Base-by-base conservation (phyloP, 2,888 invertebrate genomes). In the Julus scanicus region DNA sequence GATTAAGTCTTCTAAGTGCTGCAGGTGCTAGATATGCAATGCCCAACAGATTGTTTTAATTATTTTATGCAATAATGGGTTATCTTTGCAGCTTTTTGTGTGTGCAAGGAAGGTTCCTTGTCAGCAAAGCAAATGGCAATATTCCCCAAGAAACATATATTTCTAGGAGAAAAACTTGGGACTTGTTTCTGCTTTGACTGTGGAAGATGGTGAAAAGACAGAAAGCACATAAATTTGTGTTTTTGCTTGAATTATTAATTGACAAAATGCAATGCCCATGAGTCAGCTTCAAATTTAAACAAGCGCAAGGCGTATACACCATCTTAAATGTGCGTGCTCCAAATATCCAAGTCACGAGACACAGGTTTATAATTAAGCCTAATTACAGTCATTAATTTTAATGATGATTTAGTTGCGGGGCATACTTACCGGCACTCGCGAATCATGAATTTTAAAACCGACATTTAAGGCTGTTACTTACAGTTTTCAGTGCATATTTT, bases 201-300 rank as follows among this genome's bases (percentile, higher is more conserved):
- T 44, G 29, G 29, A 29, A 71, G 9, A 71, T 71, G 29, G 20
- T 63, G 63, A 53, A n/a, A 63, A 63, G 63, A 63, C n/a, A 20
- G 63, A 1, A 63, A 20, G 63, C 48, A 13, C n/a, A 63, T n/a
- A 17, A 63, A 63, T 63, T 29, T 20, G 5, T 9, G 8, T 71
- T 71, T 71, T 71, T 71, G 63, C 63, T 29, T 71, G 71, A 71
- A 71, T 71, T 71, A 71, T 71, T 71, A 71, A 71, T 71, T 29
- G 71, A 71, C 71, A 71, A 71, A 71, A 71, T 71, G 71, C n/a
- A 71, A 71, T 71, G 71, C 71, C 71, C 71, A 71, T 71, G 71
- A 71, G 71, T 71, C 71, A 71, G 71, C 29, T 71, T 71, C 5
- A 71, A 71, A 29, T 71, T 71, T 29, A 71, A 71, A 71, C 71